A percentile compares a stretch with the other conserved stretches of the same genome.
phyloP scores from a whole-genome alignment of 2,113 vertebrate genomes.

The Anolis sagrei region DNA sequence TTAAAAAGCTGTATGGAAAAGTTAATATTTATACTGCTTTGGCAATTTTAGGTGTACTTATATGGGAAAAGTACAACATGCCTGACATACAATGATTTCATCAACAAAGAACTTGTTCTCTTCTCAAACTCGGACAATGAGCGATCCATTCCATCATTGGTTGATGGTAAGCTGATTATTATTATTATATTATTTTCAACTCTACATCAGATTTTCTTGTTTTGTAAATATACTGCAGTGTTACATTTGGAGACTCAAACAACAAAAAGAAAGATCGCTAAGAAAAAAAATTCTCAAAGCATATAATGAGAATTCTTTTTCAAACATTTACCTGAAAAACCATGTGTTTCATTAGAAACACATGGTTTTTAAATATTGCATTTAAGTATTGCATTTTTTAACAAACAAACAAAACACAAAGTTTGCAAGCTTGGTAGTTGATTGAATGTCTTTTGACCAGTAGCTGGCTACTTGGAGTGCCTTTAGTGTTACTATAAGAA shows the following conservation, averaged over 20 bases:
- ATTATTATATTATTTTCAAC: too few relatives aligned
- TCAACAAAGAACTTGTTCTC: slow-evolving; percentile 96
- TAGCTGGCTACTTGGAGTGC: too few relatives aligned
- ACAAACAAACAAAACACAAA: too few relatives aligned
- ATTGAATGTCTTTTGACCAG: too few relatives aligned
- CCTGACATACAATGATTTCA: slow-evolving; percentile 94
- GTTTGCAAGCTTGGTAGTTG: too few relatives aligned
- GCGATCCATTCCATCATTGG: slow-evolving; percentile 93
- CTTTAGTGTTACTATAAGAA: too few relatives aligned
- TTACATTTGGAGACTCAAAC: background rate
- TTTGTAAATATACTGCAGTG: background rate
- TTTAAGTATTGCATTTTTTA: too few relatives aligned
- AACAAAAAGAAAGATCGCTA: background rate
- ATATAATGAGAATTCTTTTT: background rate
- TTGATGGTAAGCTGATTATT: slow-evolving; percentile 85
- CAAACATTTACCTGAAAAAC: background rate
- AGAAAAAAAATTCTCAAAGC: background rate
- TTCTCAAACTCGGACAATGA: slow-evolving; percentile 99
- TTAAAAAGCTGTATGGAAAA: background rate
- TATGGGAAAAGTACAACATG: slow-evolving; percentile 87
- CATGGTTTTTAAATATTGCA: background rate
- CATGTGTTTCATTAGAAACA: background rate
- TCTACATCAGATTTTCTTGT: background rate
- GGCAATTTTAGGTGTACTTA: slow-evolving; percentile 86
- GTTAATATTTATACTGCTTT: slow-evolving; percentile 35